These are phyloP conservation scores for Cheilosia urbana DNA, from an alignment of 2,888 invertebrate genomes.

Conservation along the genomic window DNA sequence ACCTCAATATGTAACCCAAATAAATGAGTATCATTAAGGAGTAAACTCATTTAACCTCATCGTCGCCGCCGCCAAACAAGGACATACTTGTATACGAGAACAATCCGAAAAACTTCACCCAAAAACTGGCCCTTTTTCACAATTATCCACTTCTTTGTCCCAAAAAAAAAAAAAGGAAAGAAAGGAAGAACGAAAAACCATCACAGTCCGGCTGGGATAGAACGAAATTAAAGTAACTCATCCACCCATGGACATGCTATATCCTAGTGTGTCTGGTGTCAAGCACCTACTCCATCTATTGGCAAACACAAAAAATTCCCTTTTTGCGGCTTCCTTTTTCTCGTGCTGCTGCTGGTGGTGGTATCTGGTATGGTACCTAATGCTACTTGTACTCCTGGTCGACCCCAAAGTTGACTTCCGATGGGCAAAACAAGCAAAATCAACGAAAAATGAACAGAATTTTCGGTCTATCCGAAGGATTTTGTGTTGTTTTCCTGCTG, in stretches of 20 bases:
- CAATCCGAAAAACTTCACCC: conserved; percentile 30
- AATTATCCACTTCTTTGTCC: conserved; percentile 46
- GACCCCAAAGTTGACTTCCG: conserved; percentile 63
- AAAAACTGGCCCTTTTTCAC: conserved; percentile 46
- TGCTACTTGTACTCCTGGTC: conserved; percentile 11
- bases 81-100: conserved; percentile 10
- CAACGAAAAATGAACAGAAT: conserved; percentile 37
- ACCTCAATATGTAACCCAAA: conserved; percentile 72
- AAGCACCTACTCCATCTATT: conserved; percentile 68
- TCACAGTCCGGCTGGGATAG: conserved; percentile 27
- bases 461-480: conserved; percentile 63
- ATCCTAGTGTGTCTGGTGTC: conserved; percentile 53
- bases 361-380: neutral
- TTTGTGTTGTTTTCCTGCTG: conserved; percentile 51
- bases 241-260: conserved; percentile 44
- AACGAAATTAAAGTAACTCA: conserved; percentile 69
- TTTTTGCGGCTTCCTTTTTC: conserved; percentile 19
- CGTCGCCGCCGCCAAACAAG: conserved; percentile 53
- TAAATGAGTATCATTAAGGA: conserved; percentile 72
- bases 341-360: neutral
- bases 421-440: conserved; percentile 55
- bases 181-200: conserved; percentile 17
- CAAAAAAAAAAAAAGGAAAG: conserved; percentile 8
- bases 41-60: conserved; percentile 67
- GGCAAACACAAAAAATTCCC: conserved; percentile 30